phyloP scores from a whole-genome alignment of 2,113 vertebrate species.

The Daubentonia madagascariensis region DNA sequence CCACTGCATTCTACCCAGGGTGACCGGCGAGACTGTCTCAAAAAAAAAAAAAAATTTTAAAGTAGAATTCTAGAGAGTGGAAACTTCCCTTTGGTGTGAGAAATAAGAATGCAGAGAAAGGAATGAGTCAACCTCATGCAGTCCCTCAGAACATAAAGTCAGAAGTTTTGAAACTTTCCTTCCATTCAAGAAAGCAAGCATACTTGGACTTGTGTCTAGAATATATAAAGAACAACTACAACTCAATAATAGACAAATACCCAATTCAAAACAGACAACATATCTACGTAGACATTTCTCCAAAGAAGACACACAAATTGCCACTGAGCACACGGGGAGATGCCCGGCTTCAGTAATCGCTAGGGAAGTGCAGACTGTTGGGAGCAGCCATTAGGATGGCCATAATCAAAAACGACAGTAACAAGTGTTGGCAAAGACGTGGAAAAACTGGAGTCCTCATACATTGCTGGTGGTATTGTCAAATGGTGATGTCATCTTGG shows the following conservation, averaged over 20 bases:
- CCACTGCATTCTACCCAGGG: no score
- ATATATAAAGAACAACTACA: not conserved
- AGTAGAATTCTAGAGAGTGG: not conserved
- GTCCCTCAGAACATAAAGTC: not conserved
- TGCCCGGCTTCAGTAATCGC: accelerated
- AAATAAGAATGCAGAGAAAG: not conserved
- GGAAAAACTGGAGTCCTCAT: accelerated
- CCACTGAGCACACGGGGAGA: accelerated
- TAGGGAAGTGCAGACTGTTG: not conserved
- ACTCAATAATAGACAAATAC: not conserved
- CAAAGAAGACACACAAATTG: not conserved
- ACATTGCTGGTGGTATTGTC: accelerated
- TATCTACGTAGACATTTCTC: not conserved
- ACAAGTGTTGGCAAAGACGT: no score
- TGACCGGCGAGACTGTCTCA: no score
- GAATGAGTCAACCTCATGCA: accelerated
- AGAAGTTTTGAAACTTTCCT: not conserved
- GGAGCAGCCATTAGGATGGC: accelerated
- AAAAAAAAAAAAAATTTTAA: no score
- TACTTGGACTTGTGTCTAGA: not conserved
- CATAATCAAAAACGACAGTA: not conserved
- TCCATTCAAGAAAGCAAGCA: not conserved
- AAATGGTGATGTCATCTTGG: no score
- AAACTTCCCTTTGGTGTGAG: not conserved
- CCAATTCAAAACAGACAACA: not conserved